phyloP scores from a whole-genome alignment of 2,888 invertebrate genomes.

The Lysandra bellargus region DNA sequence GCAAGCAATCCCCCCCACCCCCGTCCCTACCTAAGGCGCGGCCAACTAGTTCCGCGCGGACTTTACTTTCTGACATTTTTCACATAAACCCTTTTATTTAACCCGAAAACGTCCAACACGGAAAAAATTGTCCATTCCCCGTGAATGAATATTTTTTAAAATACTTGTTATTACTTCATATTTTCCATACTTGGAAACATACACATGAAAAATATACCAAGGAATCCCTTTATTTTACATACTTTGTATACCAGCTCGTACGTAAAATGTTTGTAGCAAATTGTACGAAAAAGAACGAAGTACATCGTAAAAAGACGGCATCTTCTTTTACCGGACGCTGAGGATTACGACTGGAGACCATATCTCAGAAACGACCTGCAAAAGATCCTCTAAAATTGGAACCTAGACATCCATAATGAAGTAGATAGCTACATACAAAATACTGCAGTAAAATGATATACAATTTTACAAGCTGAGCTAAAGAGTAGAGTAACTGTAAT shows the following conservation, averaged over 20 bases:
- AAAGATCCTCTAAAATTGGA: slow-evolving; percentile 31
- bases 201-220: neutral
- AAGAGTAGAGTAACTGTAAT: neutral
- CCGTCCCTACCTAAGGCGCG: no score
- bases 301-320: slow-evolving; percentile 17
- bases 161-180: neutral
- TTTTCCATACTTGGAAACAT: neutral
- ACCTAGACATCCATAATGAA: slow-evolving; percentile 20
- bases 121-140: no score
- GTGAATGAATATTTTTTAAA: no score
- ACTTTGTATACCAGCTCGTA: slow-evolving; percentile 6
- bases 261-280: slow-evolving; percentile 21
- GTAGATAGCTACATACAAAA: slow-evolving; percentile 10
- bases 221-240: neutral
- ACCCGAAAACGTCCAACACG: no score
- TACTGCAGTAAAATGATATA: neutral
- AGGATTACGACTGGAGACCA: slow-evolving; percentile 16
- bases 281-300: slow-evolving; percentile 27
- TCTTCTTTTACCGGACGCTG: slow-evolving; percentile 26
- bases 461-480: neutral
- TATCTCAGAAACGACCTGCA: slow-evolving; percentile 29
- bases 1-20: no score
- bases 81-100: no score
- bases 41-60: no score
- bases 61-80: no score